Conservation (phyloP, 2,888 invertebrate genomes). For the Serripes groenlandicus region DNA sequence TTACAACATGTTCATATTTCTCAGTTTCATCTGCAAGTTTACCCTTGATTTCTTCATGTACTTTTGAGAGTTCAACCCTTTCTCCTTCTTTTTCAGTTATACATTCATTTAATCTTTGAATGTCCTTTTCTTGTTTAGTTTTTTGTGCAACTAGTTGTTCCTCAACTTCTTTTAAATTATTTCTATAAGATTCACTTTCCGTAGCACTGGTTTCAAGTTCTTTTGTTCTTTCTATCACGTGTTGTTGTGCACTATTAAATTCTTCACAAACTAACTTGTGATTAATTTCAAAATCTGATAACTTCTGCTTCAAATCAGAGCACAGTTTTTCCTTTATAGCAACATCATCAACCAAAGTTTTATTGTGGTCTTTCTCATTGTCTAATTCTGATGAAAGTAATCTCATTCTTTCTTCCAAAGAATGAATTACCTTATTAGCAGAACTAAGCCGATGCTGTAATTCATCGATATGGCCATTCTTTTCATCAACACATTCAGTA, state of each 20-base stretch:
- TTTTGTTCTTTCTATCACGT: neutral
- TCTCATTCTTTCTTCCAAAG: slow-evolving; percentile 34
- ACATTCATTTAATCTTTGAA: no score
- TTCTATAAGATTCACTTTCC: neutral
- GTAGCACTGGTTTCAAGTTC: neutral
- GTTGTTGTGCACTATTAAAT: neutral
- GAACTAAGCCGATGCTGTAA: slow-evolving; percentile 41
- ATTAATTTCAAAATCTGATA: slow-evolving; percentile 7
- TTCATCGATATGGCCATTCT: slow-evolving; percentile 53
- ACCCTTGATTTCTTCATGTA: slow-evolving; percentile 1
- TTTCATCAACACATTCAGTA: slow-evolving; percentile 42
- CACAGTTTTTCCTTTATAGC: neutral
- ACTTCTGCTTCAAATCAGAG: neutral
- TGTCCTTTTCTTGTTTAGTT: neutral
- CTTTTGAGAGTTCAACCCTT: neutral
- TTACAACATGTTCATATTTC: slow-evolving; percentile 18
- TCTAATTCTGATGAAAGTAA: neutral
- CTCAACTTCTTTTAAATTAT: neutral
- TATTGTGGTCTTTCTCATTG: neutral
- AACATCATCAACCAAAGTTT: neutral
- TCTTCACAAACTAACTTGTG: neutral
- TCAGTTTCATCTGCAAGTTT: neutral
- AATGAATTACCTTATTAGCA: slow-evolving; percentile 52
- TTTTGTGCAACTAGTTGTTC: neutral
- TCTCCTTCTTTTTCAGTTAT: neutral